Evolutionary conservation across 2,113 vertebrate genomes (phyloP).

Genomic region (Turdus rufiventris): DNA sequence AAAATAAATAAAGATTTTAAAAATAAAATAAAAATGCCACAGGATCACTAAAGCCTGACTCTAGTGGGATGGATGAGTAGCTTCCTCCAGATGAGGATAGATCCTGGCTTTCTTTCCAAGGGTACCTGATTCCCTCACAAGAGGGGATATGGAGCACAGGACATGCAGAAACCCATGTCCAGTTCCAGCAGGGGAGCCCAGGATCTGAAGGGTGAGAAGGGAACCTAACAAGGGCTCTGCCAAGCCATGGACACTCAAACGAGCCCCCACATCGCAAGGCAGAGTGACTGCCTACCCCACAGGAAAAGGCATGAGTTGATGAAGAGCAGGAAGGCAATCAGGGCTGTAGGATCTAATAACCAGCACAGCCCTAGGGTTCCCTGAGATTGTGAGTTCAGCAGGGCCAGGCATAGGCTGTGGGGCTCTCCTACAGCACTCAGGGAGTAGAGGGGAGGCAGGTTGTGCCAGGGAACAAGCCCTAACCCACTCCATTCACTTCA

Average conservation of each 20-base stretch:
- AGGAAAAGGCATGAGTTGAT: rapidly evolving
- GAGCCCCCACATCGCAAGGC: rapidly evolving
- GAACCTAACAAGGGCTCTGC: rapidly evolving
- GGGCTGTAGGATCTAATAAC: not conserved
- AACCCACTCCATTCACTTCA: not conserved
- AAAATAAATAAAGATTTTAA: not conserved
- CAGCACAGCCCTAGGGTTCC: rapidly evolving
- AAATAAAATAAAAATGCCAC: not conserved
- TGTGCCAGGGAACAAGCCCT: not conserved
- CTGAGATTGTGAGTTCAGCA: rapidly evolving
- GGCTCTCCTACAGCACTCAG: not conserved
- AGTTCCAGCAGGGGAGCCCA: not conserved
- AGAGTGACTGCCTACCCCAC: rapidly evolving
- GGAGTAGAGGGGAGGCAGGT: not conserved
- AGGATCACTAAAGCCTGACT: not conserved
- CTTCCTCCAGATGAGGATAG: not conserved
- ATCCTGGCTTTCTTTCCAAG: not conserved
- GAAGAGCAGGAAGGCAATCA: not conserved
- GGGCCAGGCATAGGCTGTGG: rapidly evolving
- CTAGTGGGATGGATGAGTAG: not conserved
- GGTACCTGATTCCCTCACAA: not conserved
- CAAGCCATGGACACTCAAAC: not conserved
- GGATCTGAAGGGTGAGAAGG: rapidly evolving
- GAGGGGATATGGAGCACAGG: not conserved
- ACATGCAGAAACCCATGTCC: rapidly evolving